A percentile compares a stretch with the other conserved stretches of the same genome.
Conservation (phyloP, 2,113 vertebrate genomes). For the Pleuronectes platessa region DNA sequence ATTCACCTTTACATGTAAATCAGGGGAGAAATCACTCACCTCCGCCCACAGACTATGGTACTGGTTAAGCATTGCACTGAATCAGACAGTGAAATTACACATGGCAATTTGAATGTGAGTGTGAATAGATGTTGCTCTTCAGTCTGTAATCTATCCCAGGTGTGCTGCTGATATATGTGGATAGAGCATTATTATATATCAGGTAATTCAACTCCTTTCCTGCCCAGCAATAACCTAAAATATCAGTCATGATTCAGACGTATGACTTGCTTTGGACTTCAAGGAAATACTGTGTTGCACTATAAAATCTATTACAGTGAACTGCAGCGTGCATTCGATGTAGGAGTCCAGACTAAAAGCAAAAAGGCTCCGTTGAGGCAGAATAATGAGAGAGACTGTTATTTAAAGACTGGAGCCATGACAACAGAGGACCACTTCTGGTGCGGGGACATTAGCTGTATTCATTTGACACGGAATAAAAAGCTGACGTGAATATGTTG, state of each 20-base stretch:
- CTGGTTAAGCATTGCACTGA: not conserved
- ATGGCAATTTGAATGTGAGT: no score
- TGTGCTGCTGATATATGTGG: conserved; percentile 10
- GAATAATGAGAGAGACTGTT: conserved; percentile 72
- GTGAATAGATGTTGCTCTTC: not conserved
- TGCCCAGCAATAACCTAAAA: conserved; percentile 23
- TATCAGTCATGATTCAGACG: conserved; percentile 40
- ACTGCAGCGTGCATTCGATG: conserved; percentile 31
- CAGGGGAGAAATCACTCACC: not conserved
- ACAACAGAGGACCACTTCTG: conserved; percentile 72
- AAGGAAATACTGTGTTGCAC: conserved; percentile 3
- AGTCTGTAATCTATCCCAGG: not conserved
- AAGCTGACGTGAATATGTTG: conserved; percentile 15
- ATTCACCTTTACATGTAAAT: not conserved
- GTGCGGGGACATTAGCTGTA: conserved; percentile 41
- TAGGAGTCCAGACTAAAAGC: conserved; percentile 60
- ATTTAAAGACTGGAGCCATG: conserved; percentile 79
- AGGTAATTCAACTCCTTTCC: not conserved
- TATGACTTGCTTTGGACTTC: conserved; percentile 2
- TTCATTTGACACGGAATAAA: conserved; percentile 35
- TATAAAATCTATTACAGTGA: conserved; percentile 53
- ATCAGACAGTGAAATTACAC: not conserved
- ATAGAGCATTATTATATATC: conserved; percentile 41
- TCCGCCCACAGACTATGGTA: not conserved
- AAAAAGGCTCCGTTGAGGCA: conserved; percentile 53